A percentile compares a stretch with the other conserved stretches of the same genome.
These are phyloP conservation scores for Hoplias malabaricus DNA, from an alignment of 2,113 vertebrate genomes.

Conservation along the genomic window DNA sequence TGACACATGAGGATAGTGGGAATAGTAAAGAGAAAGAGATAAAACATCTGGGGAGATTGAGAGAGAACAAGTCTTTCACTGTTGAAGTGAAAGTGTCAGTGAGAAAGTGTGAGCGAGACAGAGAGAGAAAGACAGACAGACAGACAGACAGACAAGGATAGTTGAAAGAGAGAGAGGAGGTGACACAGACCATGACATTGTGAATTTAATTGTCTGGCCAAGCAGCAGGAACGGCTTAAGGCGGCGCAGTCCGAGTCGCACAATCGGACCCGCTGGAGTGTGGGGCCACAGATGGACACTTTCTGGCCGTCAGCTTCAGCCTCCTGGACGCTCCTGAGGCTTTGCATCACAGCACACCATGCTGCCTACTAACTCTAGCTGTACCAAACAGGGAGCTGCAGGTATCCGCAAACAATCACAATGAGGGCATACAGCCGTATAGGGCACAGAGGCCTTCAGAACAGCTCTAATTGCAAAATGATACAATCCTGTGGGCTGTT, in stretches of 20 bases:
- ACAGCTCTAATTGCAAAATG: neutral
- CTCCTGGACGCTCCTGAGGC: neutral
- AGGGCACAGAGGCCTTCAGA: no score
- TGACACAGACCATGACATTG: conserved; percentile 3
- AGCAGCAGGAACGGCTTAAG: neutral
- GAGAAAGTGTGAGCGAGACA: neutral
- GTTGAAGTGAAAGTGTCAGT: neutral
- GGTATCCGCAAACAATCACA: neutral
- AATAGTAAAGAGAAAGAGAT: neutral
- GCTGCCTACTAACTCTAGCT: neutral
- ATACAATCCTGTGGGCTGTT: neutral
- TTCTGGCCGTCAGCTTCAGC: neutral
- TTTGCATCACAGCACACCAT: neutral
- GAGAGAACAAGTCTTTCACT: neutral
- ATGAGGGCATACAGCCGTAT: no score
- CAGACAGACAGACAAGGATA: neutral
- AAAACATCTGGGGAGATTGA: neutral
- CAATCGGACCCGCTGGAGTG: neutral
- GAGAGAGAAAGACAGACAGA: neutral
- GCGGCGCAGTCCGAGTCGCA: neutral
- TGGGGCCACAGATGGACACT: neutral
- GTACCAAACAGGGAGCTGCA: neutral
- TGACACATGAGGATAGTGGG: neutral
- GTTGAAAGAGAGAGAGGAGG: conserved; percentile 6
- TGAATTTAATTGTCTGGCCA: conserved; percentile 13